A percentile compares a stretch with the other conserved stretches of the same genome.
Evolutionary conservation across 2,888 invertebrate genomes (phyloP).

Genomic region (Zhengitettix transpicula): DNA sequence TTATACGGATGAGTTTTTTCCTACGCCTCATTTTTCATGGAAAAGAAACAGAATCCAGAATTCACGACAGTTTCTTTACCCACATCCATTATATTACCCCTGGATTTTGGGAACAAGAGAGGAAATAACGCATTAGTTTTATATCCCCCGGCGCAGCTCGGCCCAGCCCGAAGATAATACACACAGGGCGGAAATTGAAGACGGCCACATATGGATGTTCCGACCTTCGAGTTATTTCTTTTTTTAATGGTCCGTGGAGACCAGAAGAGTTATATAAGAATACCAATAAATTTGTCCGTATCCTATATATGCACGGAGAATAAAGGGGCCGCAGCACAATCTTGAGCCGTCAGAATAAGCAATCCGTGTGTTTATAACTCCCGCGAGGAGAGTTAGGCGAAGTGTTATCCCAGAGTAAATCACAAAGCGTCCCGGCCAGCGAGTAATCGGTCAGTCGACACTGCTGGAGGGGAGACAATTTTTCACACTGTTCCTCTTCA

Average conservation of each 20-base stretch:
- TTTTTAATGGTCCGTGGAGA: constrained; percentile 1
- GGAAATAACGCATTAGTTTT: not conserved
- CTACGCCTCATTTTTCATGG: too few species aligned
- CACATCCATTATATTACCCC: not conserved
- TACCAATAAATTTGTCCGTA: not conserved
- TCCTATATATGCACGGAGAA: not conserved
- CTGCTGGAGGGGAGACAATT: too few species aligned
- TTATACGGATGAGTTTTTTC: too few species aligned
- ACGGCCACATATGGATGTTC: constrained; percentile 1
- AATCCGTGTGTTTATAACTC: not conserved
- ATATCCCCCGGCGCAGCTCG: not conserved
- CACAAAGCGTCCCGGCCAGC: too few species aligned
- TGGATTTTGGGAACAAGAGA: not conserved
- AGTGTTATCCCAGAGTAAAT: not conserved
- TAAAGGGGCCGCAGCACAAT: not conserved
- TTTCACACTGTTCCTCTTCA: too few species aligned
- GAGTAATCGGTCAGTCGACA: too few species aligned
- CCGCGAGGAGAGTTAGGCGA: not conserved
- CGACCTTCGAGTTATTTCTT: not conserved
- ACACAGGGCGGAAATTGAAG: constrained; percentile 1
- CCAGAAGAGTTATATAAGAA: constrained; percentile 1
- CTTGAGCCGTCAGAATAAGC: not conserved
- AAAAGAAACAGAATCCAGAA: too few species aligned
- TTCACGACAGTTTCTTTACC: too few species aligned
- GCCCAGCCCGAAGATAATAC: not conserved